Evolutionary conservation across 2,888 invertebrate genomes (phyloP), one percentile per base, ranked within the genome.

Genomic region (Drosophila atroscutellata): DNA sequence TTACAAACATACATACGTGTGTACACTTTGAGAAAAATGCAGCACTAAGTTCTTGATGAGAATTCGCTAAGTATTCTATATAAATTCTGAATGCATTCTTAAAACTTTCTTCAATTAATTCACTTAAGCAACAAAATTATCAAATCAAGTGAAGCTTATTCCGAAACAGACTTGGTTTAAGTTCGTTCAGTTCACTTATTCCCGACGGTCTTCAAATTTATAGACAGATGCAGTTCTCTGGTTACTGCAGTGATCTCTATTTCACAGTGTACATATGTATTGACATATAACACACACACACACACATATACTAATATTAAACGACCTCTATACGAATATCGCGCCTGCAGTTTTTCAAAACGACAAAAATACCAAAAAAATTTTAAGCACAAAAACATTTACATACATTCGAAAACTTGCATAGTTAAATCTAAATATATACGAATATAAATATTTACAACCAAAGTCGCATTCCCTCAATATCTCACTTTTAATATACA

Each of bases 321-420:
- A 15, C 54, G 61, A 74, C 70, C 73, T 82, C 74, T 80, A 70
- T 80, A 82, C 81, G 68, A 75, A 75, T 75, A 85, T 82, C 64
- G 73, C 80, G 66, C 76, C 73, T 59, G 71, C 73, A 76, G 72
- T 76, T 83, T 84, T 79, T 79, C 50, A 75, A 61, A 74, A 52
- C 60, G 56, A 30, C 30, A 30, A 30, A 8, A 7, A n/a, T n/a
- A n/a, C n/a, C n/a, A n/a, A 30, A 69, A 75, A 47, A 75, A 63
- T 75, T 74, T 63, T 36, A 69, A 47, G 69, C 51, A 73, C 56
- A 50, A 59, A 26, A 59, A 45, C 65, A 58, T 56, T 56, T 56
- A 55, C 54, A 36, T 2, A 36, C 55, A 37, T 15, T n/a, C 9
- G 24, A 57, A 28, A 37, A 60, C 20, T 67, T 61, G 62, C 50